Conservation (phyloP, 1,140 invertebrate species). For the Ditylenchus dipsaci region DNA sequence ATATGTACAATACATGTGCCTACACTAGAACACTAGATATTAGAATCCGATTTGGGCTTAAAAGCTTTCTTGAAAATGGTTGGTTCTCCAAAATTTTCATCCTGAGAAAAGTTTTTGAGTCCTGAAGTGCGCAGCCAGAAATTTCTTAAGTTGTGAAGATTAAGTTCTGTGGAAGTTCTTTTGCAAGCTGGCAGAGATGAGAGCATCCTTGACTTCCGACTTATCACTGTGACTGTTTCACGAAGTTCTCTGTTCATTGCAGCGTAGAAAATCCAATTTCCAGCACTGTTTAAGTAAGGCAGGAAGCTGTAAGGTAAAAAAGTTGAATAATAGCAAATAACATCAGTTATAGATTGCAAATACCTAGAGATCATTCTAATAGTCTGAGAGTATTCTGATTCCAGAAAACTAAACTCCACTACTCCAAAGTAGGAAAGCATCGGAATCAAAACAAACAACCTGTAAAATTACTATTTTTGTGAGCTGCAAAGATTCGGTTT, state of each 20-base stretch:
- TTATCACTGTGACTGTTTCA: not conserved
- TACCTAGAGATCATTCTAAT: conserved; percentile 43
- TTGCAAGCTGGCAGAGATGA: not conserved
- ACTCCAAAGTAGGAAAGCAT: conserved; percentile 34
- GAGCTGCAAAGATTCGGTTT: not conserved
- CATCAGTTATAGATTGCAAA: not conserved
- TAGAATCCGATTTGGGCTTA: too few species aligned
- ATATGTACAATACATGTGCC: too few species aligned
- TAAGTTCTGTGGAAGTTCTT: not conserved
- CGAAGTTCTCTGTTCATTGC: conserved; percentile 27
- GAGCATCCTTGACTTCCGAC: not conserved
- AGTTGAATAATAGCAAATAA: conserved; percentile 5
- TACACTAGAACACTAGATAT: too few species aligned
- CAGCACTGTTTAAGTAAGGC: conserved; percentile 44
- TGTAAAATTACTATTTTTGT: not conserved
- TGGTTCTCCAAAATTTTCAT: too few species aligned
- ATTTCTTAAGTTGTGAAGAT: not conserved
- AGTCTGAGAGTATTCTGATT: conserved; percentile 21
- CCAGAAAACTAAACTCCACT: conserved; percentile 9
- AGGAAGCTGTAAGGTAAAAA: conserved; percentile 36
- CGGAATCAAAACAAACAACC: conserved; percentile 37
- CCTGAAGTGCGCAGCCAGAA: not conserved
- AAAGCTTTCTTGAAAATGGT: too few species aligned
- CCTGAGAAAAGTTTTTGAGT: too few species aligned
- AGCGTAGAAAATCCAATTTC: conserved; percentile 50